phyloP scores from a whole-genome alignment of 2,888 invertebrate species.

The Onthophagus sagittarius region DNA sequence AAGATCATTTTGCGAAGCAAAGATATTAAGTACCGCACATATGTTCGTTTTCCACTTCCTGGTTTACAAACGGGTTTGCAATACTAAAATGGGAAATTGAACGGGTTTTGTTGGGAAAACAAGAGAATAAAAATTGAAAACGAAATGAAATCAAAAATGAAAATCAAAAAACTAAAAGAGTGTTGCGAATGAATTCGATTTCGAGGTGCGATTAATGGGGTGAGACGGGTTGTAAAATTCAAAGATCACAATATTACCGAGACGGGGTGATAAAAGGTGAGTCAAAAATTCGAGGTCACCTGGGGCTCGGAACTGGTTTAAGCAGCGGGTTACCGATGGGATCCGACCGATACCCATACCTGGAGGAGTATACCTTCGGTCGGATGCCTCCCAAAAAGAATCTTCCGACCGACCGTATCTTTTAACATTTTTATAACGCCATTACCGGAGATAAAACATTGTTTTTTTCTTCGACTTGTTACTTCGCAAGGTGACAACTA shows the following conservation, averaged over 20 bases:
- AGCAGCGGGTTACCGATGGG: not conserved
- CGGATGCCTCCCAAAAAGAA: not conserved
- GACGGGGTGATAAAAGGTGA: not conserved
- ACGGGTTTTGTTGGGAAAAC: not conserved
- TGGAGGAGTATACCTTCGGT: not conserved
- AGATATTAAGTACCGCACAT: not conserved
- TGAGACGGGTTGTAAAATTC: not conserved
- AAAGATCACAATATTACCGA: not conserved
- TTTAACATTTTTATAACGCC: not conserved
- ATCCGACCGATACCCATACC: not conserved
- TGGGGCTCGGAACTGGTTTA: not conserved
- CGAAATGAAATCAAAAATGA: too few species aligned
- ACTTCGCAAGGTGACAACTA: not conserved
- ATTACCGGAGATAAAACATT: not conserved
- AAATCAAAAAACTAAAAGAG: not conserved
- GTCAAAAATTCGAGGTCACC: not conserved
- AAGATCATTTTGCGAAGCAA: not conserved
- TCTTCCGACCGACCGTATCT: not conserved
- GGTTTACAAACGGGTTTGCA: not conserved
- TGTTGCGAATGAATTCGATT: not conserved
- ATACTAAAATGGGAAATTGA: not conserved
- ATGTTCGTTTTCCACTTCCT: not conserved
- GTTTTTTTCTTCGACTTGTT: not conserved
- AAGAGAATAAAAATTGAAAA: too few species aligned
- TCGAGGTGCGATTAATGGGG: not conserved